A percentile compares a stretch with the other conserved stretches of the same genome.
These are phyloP conservation scores for Lacanobia oleracea DNA, from an alignment of 2,888 invertebrate genomes.

Conservation along the genomic window DNA sequence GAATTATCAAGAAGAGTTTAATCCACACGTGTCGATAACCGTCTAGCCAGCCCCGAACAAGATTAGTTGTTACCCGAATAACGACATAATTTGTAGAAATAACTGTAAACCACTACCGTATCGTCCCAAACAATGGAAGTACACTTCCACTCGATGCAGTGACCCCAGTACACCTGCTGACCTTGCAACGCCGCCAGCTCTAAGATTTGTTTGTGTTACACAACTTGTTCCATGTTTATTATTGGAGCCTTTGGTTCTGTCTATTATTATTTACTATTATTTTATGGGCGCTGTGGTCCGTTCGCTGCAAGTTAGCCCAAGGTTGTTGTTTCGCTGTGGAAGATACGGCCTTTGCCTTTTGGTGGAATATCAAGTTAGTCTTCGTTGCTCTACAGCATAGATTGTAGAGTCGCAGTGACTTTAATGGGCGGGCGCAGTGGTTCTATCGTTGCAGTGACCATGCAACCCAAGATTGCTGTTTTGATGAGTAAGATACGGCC, in stretches of 20 bases:
- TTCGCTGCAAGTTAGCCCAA: not conserved
- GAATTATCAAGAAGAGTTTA: no score
- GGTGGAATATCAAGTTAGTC: not conserved
- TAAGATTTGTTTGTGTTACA: constrained; percentile 56
- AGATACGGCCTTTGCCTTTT: no score
- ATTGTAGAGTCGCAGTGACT: no score
- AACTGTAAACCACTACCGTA: constrained; percentile 52
- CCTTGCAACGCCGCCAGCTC: constrained; percentile 80
- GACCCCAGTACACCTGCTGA: constrained; percentile 84
- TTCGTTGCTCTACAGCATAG: not conserved
- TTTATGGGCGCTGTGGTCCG: constrained; percentile 1
- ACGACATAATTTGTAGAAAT: no score
- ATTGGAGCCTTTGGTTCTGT: constrained; percentile 27
- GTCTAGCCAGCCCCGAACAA: not conserved
- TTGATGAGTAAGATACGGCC: no score
- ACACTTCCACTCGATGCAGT: constrained; percentile 80
- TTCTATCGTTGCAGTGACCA: no score
- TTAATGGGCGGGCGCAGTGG: no score
- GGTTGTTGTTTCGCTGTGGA: not conserved
- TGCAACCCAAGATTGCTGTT: no score
- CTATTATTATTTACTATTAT: constrained; percentile 35
- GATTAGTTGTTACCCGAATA: no score
- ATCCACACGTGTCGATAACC: not conserved
- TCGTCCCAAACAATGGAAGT: constrained; percentile 69
- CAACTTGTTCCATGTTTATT: constrained; percentile 49